Conservation (phyloP, 2,113 vertebrate genomes). For the Circaetus gallicus region DNA sequence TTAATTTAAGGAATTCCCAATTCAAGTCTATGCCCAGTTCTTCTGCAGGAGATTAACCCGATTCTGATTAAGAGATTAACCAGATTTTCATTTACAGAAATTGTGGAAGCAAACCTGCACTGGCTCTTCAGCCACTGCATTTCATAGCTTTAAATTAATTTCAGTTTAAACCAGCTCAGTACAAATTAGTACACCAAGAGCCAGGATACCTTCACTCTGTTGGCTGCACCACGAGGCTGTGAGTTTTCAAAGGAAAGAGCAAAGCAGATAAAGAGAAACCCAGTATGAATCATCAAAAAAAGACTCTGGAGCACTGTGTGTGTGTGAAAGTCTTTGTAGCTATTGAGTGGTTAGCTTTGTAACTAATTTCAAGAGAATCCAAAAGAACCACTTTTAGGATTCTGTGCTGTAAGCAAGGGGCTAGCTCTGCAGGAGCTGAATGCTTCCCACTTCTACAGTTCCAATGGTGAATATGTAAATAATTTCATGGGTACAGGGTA, state of each 20-base stretch:
- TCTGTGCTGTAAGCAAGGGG: background rate
- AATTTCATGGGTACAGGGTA: background rate
- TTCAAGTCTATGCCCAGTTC: background rate
- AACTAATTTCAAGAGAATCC: background rate
- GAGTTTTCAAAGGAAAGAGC: background rate
- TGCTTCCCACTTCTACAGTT: background rate
- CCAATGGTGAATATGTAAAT: background rate
- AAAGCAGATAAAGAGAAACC: background rate
- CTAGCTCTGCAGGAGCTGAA: background rate
- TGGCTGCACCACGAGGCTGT: background rate
- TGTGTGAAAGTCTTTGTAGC: background rate
- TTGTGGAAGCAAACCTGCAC: background rate
- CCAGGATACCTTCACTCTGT: background rate
- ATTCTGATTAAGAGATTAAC: background rate
- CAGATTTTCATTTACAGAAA: background rate
- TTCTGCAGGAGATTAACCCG: background rate
- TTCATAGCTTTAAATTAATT: background rate
- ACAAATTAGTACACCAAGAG: background rate
- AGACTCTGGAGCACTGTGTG: background rate
- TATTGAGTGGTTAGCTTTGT: background rate
- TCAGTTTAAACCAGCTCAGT: background rate
- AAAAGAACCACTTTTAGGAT: background rate
- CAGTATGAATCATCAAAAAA: background rate
- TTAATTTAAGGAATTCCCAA: background rate
- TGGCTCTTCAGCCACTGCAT: background rate